phyloP scores from a whole-genome alignment of 2,888 invertebrate genomes.

The Agrilus mali region DNA sequence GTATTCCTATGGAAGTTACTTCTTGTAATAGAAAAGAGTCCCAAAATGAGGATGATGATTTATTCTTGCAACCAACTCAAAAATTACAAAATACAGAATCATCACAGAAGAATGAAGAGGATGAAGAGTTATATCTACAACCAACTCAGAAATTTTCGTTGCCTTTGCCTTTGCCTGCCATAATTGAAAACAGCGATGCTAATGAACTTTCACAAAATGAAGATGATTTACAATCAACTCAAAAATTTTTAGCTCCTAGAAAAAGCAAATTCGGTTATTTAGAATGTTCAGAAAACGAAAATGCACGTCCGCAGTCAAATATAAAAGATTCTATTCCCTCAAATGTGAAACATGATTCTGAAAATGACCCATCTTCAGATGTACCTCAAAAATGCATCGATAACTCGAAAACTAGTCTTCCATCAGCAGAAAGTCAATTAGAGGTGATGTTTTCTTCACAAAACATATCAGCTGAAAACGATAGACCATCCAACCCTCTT shows the following conservation, averaged over 20 bases:
- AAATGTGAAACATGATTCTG: background rate
- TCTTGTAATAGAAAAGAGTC: background rate
- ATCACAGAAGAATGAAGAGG: background rate
- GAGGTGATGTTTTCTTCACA: constrained; percentile 19
- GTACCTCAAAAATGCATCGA: background rate
- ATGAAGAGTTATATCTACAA: constrained; percentile 8
- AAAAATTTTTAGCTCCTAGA: background rate
- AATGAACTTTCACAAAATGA: constrained; percentile 1
- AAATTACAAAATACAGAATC: constrained; percentile 2
- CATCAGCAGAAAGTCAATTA: constrained; percentile 17
- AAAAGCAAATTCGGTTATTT: background rate
- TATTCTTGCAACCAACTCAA: constrained; percentile 10
- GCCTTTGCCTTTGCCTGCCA: background rate
- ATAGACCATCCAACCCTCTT: constrained; percentile 15
- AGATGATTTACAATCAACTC: constrained; percentile 7
- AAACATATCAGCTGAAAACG: constrained; percentile 8
- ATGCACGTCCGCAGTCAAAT: background rate
- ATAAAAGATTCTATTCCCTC: too few relatives aligned
- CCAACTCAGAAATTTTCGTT: constrained; percentile 8
- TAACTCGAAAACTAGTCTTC: background rate
- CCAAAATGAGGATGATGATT: constrained; percentile 1
- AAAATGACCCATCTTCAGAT: background rate
- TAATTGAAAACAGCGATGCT: background rate
- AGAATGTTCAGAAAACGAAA: too few relatives aligned
- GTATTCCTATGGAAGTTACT: background rate